Evolutionary conservation across 2,888 invertebrate genomes (phyloP), one percentile per base, ranked within the genome.

Genomic region (Disparrhopalites patrizii): DNA sequence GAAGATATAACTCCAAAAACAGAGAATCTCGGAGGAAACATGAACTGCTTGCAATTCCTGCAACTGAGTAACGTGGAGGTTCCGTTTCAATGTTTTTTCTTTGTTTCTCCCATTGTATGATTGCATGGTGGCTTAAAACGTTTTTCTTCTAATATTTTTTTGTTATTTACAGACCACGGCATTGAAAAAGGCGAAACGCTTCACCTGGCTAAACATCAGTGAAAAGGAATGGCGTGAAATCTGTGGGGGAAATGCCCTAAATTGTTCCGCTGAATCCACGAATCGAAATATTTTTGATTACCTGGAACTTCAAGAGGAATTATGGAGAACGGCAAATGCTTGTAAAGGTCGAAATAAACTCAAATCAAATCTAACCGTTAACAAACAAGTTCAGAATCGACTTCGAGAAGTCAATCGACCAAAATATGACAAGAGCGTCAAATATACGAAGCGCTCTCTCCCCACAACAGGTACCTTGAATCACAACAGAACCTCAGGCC

Each of bases 311-410:
- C 51, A 51, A 51, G 25, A 20, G 15, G 25, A 20, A 8, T 27
- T 51, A 3, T 51, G 51, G 51, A 51, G 5, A 18, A 15, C 23
- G 3, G n/a, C n/a, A n/a, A 23, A 23, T 25, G 5, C 5, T 10
- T 8, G 13, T 5, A 51, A 3, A 15, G 15, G 51, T 4, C 20
- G 23, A 27, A 51, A 51, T 23, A 43, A 43, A 20, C n/a, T 43
- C 43, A 43, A 43, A 20, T 43, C 43, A n/a, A 43, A 43, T 43
- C 43, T 43, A 5, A 43, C 43, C 5, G 43, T 43, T n/a, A 43
- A 43, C 43, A 15, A 43, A 15, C 15, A 20, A 20, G 51, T 5
- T 13, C 51, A 51, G 25, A 51, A 10, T 3, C 20, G 27, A 5
- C 51, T 25, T 20, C 8, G 47, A 47, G 15, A n/a, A 47, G 5